Conservation (phyloP, 2,113 vertebrate genomes). For the Salvator merianae region DNA sequence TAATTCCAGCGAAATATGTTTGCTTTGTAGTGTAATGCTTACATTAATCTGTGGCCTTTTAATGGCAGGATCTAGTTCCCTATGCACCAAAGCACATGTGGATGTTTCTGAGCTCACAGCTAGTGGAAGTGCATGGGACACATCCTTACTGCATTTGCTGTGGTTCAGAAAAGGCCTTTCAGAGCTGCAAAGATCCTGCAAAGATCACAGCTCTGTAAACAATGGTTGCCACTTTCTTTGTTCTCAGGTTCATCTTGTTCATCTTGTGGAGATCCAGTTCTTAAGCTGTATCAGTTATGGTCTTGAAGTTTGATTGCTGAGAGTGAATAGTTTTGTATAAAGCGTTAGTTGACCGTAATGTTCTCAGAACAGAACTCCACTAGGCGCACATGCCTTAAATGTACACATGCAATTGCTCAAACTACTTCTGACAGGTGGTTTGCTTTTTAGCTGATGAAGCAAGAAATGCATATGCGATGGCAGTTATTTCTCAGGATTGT, state of each 20-base stretch:
- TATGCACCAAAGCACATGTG: neutral
- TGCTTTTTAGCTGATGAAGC: neutral
- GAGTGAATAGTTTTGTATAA: neutral
- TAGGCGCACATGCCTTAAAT: neutral
- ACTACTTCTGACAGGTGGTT: neutral
- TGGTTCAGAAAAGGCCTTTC: neutral
- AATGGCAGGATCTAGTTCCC: neutral
- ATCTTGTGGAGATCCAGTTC: neutral
- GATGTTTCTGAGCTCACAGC: neutral
- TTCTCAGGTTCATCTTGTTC: neutral
- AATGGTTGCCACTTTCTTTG: too few species aligned
- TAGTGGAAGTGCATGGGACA: neutral
- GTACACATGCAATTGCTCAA: neutral
- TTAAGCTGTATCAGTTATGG: neutral
- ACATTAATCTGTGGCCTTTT: neutral
- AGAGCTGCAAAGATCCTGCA: neutral
- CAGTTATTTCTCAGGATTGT: too few species aligned
- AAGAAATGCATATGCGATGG: too few species aligned
- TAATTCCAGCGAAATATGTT: neutral
- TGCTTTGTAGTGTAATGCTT: neutral
- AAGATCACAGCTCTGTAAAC: neutral
- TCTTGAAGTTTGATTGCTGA: neutral
- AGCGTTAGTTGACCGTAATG: neutral
- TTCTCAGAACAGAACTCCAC: neutral
- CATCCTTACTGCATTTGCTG: neutral